Evolutionary conservation across 2,888 invertebrate genomes (phyloP), one percentile per base, ranked within the genome.

Genomic region (Cosmia pyralina): DNA sequence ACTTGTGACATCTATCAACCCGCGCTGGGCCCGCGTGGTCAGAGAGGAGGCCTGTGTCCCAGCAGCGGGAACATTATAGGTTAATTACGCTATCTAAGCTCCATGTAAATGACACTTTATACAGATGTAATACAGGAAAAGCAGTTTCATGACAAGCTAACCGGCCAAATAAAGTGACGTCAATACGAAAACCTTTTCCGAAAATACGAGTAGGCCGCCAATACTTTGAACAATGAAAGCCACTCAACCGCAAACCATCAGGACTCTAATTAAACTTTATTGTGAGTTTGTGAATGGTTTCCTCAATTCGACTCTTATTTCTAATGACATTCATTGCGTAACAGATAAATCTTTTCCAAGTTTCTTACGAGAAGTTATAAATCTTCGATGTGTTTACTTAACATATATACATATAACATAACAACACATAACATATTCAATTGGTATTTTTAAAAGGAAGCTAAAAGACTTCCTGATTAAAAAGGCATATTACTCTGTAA

Each of bases 211-310:
- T n/a, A 75, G 69, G 50, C 46, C 38, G 48, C 52, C 76, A 65
- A 65, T 64, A 73, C 55, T 44, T 64, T 17, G 55, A 73, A 73
- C 72, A 75, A 64, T 64, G 65, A 57, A 76, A 65, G 8, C 17
- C 76, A 50, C 73, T 76, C 66, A 41, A n/a, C 66, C 66, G 52
- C 48, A 15, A 73, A 50, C 41, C 17, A 48, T 55, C 64, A 41
- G 65, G 55, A 41, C 41, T 48, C 65, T 73, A 75, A 73, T 76
- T 76, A 57, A 73, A 57, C 48, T 73, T 75, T 64, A 75, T 75
- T 75, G 72, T 73, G 65, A 48, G 52, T 74, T 52, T 53, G 65
- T 28, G 17, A 48, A 55, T 48, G 76, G 65, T 48, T 64, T 64
- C 46, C 48, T 22, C 28, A 64, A 44, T 65, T 57, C 15, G 41